These are phyloP conservation scores for Drosophila atripex DNA, from an alignment of 2,888 invertebrate species.

Conservation along the genomic window DNA sequence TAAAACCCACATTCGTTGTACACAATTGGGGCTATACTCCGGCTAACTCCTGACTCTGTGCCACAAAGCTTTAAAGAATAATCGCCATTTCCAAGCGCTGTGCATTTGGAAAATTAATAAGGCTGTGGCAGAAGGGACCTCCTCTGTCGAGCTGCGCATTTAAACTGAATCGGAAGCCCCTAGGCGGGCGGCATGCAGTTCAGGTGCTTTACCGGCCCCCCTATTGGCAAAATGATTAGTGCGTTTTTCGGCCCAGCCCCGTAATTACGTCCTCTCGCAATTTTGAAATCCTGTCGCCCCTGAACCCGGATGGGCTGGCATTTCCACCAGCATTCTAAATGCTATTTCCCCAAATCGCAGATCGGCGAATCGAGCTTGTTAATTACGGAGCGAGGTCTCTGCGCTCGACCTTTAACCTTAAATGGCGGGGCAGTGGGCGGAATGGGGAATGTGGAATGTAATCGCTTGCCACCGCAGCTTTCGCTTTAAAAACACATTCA, in stretches of 20 bases:
- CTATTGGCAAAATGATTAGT: not conserved
- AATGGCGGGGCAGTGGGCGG: not conserved
- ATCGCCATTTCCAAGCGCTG: not conserved
- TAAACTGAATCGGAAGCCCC: no score
- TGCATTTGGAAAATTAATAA: not conserved
- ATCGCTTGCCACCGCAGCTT: not conserved
- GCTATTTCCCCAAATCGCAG: not conserved
- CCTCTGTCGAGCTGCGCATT: no score
- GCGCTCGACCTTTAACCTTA: not conserved
- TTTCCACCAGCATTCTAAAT: not conserved
- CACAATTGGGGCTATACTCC: not conserved
- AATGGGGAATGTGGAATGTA: not conserved
- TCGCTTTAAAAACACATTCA: not conserved
- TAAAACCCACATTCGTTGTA: not conserved
- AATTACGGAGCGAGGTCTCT: not conserved
- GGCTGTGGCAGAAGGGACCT: no score
- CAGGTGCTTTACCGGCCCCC: no score
- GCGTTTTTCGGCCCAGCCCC: not conserved
- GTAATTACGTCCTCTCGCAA: not conserved
- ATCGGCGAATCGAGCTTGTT: not conserved
- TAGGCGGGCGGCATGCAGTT: no score
- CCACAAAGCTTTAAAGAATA: not conserved
- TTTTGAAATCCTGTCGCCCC: not conserved
- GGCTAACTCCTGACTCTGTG: no score
- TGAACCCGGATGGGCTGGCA: not conserved